Evolutionary conservation across 2,888 invertebrate species (phyloP).

Genomic region (Caenorhabditis wallacei): DNA sequence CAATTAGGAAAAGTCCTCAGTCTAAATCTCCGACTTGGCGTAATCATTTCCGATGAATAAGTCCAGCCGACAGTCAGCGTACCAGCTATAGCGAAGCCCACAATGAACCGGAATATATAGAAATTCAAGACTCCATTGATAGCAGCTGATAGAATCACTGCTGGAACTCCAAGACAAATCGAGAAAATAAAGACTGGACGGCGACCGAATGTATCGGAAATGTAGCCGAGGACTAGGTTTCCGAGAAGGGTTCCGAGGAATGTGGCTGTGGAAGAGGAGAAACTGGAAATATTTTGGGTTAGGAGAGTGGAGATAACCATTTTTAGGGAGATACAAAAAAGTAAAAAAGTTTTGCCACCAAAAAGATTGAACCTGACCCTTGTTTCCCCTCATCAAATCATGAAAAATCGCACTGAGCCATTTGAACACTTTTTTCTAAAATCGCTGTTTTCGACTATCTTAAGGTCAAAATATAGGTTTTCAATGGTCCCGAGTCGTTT

Average conservation of each 20-base stretch:
- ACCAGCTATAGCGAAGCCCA: slow-evolving; percentile 55
- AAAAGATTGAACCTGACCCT: too few relatives aligned
- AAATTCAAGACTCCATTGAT: slow-evolving; percentile 43
- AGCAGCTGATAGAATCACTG: slow-evolving; percentile 42
- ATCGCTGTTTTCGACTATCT: too few relatives aligned
- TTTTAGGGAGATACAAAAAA: too few relatives aligned
- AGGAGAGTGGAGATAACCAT: too few relatives aligned
- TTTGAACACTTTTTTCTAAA: too few relatives aligned
- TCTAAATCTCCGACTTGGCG: slow-evolving; percentile 32
- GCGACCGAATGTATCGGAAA: slow-evolving; percentile 52
- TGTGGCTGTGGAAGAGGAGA: slow-evolving; percentile 50
- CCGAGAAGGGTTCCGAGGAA: slow-evolving; percentile 52
- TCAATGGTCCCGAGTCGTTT: too few relatives aligned
- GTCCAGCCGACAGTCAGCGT: slow-evolving; percentile 58
- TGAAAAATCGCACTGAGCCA: too few relatives aligned
- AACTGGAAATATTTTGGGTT: slow-evolving; percentile 29
- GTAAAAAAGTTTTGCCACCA: background rate
- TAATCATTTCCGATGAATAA: slow-evolving; percentile 52
- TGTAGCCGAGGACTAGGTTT: slow-evolving; percentile 47
- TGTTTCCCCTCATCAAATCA: too few relatives aligned
- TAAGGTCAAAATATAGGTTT: too few relatives aligned
- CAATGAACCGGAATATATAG: slow-evolving; percentile 51
- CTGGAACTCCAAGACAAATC: slow-evolving; percentile 44
- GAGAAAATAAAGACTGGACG: slow-evolving; percentile 46
- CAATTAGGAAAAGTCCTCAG: slow-evolving; percentile 56